Conservation (phyloP, 2,888 invertebrate species). For the Drosophila mimetica region DNA sequence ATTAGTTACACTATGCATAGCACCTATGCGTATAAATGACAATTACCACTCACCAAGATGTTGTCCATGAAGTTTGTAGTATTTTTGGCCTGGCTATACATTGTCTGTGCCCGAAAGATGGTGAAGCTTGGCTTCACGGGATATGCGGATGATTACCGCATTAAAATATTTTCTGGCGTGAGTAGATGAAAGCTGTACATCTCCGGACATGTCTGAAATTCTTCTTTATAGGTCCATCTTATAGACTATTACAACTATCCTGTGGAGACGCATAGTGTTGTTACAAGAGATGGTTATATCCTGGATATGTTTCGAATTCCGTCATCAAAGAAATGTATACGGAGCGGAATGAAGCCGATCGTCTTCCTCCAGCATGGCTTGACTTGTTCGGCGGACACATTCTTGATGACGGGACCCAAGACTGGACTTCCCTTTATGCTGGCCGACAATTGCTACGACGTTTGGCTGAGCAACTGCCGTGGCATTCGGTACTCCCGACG, state of each 20-base stretch:
- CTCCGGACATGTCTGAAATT: no score
- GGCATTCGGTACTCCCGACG: constrained; percentile 87
- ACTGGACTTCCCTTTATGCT: constrained; percentile 87
- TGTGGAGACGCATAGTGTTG: constrained; percentile 1
- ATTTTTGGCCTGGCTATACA: neutral
- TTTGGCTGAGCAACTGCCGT: constrained; percentile 88
- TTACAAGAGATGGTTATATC: neutral
- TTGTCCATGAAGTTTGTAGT: neutral
- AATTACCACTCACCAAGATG: neutral
- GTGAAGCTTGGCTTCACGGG: neutral
- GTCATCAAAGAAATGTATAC: constrained; percentile 42
- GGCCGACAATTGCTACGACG: constrained; percentile 85
- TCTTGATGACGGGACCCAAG: constrained; percentile 88
- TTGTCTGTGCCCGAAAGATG: neutral
- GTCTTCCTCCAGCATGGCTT: constrained; percentile 88
- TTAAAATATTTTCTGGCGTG: neutral
- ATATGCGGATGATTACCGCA: neutral
- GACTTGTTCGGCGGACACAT: constrained; percentile 89
- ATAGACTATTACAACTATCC: constrained; percentile 6
- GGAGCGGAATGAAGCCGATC: constrained; percentile 83
- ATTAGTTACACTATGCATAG: neutral
- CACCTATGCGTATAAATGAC: neutral
- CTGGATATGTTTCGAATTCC: constrained; percentile 5
- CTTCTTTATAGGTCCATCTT: neutral
- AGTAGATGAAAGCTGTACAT: neutral